phyloP scores from a whole-genome alignment of 2,888 invertebrate genomes.

The Bellardia pandia region DNA sequence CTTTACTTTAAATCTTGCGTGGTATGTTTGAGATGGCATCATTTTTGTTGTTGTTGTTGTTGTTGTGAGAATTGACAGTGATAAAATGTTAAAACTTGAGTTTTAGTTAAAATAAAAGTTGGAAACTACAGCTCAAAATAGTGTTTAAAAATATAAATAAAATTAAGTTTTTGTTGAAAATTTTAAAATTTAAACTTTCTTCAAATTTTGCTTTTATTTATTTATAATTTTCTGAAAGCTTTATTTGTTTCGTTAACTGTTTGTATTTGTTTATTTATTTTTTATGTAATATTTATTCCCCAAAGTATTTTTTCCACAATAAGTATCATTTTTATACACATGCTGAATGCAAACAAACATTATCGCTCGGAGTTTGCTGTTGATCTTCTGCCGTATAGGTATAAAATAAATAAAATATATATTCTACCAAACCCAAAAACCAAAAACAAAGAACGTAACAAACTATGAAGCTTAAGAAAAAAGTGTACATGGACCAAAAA shows the following conservation, averaged over 20 bases:
- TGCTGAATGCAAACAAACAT: slow-evolving; percentile 65
- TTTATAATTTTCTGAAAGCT: neutral
- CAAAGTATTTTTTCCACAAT: slow-evolving; percentile 45
- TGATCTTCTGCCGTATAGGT: slow-evolving; percentile 52
- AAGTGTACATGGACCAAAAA: slow-evolving; percentile 11
- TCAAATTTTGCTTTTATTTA: neutral
- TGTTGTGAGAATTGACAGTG: slow-evolving; percentile 45
- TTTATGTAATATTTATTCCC: slow-evolving; percentile 24
- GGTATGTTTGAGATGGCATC: neutral
- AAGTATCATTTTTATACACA: slow-evolving; percentile 65
- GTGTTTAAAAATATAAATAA: neutral
- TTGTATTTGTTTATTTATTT: neutral
- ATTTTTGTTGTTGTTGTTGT: neutral
- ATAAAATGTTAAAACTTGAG: slow-evolving; percentile 40
- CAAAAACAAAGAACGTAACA: neutral
- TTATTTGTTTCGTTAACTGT: neutral
- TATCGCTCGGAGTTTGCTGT: slow-evolving; percentile 63
- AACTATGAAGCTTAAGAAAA: slow-evolving; percentile 44
- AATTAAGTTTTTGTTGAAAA: neutral
- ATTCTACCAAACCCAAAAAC: slow-evolving; percentile 31
- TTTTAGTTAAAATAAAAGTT: neutral
- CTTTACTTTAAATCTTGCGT: slow-evolving; percentile 64
- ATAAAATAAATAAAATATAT: slow-evolving; percentile 55
- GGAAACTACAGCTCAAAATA: neutral
- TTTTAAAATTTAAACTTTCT: neutral